Base-by-base conservation (phyloP, 1,140 invertebrate genomes). In the Paralvinella palmiformis region DNA sequence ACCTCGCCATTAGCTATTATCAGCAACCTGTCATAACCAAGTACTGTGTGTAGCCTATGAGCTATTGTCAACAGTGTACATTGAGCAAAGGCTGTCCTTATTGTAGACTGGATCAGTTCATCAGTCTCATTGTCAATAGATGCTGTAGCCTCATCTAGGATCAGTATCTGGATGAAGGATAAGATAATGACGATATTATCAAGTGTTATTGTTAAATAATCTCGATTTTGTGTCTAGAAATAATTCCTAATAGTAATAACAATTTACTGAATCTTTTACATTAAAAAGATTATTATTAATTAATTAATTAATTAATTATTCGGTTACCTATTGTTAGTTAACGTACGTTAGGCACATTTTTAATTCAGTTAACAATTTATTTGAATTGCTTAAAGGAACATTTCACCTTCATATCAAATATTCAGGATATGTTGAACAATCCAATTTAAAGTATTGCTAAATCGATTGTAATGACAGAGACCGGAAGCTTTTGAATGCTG, bases 1-100 rank as follows among this genome's bases (percentile, higher is more conserved):
- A 83, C 67, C 56, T 68, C 80, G n/a, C 94, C 94, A 69, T 87
- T 87, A 77, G 96, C 91, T 73, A 98, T 82, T 32, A 97, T 93
- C 76, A 98, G 88, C 36, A 97, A 89, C 60, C 48, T 33, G 37
- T 67, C 45, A 27, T 37, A 60, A n/a, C 37, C 36, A 7, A 62
- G 2, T 17, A 66, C 13, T 0, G 58, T 61, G 7, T 48, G 59
- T 5, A 83, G 67, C 31, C 83, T 69, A 70, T 84, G 83, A 2
- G 83, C 84, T 45, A 84, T 84, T 1, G 81, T 83, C 5, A 84
- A 68, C 3, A 84, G 70, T 13, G 83, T 84, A 31, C 74, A 76
- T 45, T 79, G 65, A 4, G 58, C 55, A 70, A 85, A 84, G 55
- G 82, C 74, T 29, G 71, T 62, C 37, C 75, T 69, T 22, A 84